These are phyloP conservation scores for Pyrrhosoma nymphula DNA, from an alignment of 2,888 invertebrate genomes.

Conservation along the genomic window DNA sequence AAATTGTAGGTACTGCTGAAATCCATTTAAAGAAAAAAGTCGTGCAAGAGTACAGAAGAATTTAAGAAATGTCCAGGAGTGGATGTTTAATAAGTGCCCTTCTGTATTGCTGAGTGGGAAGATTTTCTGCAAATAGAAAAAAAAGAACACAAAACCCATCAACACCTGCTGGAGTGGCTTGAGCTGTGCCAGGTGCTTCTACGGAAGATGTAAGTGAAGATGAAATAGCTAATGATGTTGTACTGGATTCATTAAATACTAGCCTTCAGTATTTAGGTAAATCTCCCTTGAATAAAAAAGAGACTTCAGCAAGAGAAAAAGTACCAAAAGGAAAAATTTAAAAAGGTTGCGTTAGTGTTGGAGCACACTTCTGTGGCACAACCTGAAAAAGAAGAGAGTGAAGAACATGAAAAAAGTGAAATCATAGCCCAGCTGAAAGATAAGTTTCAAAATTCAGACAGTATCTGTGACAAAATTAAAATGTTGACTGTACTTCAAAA, in stretches of 20 bases:
- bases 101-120: not conserved
- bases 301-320: not conserved
- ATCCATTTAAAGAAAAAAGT: too few species aligned
- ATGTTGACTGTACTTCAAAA: not conserved
- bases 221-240: not conserved
- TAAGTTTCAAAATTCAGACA: not conserved
- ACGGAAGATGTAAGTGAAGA: not conserved
- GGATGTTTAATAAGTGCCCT: not conserved
- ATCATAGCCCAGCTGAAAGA: not conserved
- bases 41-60: too few species aligned
- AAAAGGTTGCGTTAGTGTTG: not conserved
- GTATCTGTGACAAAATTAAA: not conserved
- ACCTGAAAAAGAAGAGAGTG: not conserved
- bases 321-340: not conserved
- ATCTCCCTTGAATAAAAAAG: not conserved
- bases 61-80: too few species aligned
- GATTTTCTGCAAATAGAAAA: not conserved
- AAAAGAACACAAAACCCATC: not conserved
- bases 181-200: not conserved
- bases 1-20: too few species aligned
- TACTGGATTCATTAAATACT: not conserved
- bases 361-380: not conserved
- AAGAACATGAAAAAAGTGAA: not conserved
- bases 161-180: not conserved
- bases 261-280: not conserved